Evolutionary conservation across 1,140 invertebrate genomes (phyloP), one percentile per base, ranked within the genome.

Genomic region (Oreohelix idahoensis): DNA sequence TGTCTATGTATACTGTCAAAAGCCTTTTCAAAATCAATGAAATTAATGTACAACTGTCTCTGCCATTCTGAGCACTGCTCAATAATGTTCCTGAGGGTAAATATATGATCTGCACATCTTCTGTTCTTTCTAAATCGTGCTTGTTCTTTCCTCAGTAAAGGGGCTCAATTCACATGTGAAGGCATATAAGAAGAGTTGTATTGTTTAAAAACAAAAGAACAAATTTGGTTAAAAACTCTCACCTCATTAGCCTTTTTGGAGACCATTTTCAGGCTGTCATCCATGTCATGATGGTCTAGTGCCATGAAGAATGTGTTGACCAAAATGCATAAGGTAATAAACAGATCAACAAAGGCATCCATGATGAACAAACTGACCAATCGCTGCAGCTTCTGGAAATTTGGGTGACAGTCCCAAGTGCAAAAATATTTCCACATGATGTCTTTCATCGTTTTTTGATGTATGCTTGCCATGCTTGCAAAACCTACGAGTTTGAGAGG

Each of bases 291-390:
- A 91, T 98, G 97, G 93, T 99, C 98, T 91, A 98, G 94, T 17
- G 97, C 98, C 98, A 99, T 99, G 93, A 99, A 99, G 81, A 98
- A 94, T 0, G 98, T 99, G 92, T 99, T 99, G 85, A 99, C 96
- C 77, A 99, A 96, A 93, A 99, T 99, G 93, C 98, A 99, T 66
- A 99, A 94, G 15, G 98, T 99, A 92, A 99, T 99, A 93, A 99
- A 99, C 84, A 99, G 94, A 92, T 99, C 98, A 85, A 99, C 97
- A 91, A 99, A 99, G 17, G 98, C 97, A 94, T 99, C 98, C 93
- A 99, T 98, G 79, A 99, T 98, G 87, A 99, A 94, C 26, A 98
- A 93, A 2, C 95, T 95, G n/a, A 98, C 95, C 92, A 96, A 95
- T 92, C 97, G 96, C 94, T 98, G 96, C 91, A 98, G 95, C 92